phyloP scores from a whole-genome alignment of 1,140 invertebrate species.

The Zaprionus nigranus region DNA sequence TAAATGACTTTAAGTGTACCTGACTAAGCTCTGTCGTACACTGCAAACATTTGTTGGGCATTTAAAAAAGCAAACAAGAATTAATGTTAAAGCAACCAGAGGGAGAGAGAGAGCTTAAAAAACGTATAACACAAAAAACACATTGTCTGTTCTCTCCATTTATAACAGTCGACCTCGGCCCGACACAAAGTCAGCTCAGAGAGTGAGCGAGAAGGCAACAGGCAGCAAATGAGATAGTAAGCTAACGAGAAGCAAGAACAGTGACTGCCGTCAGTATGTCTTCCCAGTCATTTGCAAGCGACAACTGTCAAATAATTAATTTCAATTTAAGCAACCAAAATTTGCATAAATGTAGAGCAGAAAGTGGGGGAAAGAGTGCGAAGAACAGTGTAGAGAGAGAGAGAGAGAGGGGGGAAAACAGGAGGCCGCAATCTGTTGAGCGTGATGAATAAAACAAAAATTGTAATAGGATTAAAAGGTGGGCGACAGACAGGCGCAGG shows the following conservation, averaged over 20 bases:
- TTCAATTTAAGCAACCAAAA: slow-evolving; percentile 80
- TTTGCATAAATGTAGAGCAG: slow-evolving; percentile 70
- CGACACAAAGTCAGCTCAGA: slow-evolving; percentile 42
- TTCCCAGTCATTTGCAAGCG: slow-evolving; percentile 60
- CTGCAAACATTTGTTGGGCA: slow-evolving; percentile 56
- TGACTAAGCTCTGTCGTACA: slow-evolving; percentile 16
- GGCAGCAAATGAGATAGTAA: slow-evolving; percentile 13
- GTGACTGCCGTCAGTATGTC: slow-evolving; percentile 16
- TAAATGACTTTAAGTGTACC: slow-evolving; percentile 31
- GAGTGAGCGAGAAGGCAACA: slow-evolving; percentile 2
- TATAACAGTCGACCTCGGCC: slow-evolving; percentile 55
- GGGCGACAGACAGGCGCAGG: slow-evolving; percentile 51
- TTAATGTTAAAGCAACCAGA: slow-evolving; percentile 53
- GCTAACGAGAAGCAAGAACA: slow-evolving; percentile 13
- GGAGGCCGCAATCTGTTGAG: slow-evolving; percentile 8
- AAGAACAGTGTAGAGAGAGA: not conserved
- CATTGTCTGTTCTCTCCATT: slow-evolving; percentile 46
- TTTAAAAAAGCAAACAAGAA: slow-evolving; percentile 67
- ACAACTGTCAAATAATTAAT: slow-evolving; percentile 83
- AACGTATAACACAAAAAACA: not conserved
- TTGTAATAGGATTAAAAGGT: slow-evolving; percentile 82
- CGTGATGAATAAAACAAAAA: slow-evolving; percentile 81
- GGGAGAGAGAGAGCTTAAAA: slow-evolving; percentile 15
- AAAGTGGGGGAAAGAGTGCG: slow-evolving; percentile 30
- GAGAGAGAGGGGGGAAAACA: not conserved